Conservation (phyloP, 1,140 invertebrate genomes). For the Drosophila sproati region DNA sequence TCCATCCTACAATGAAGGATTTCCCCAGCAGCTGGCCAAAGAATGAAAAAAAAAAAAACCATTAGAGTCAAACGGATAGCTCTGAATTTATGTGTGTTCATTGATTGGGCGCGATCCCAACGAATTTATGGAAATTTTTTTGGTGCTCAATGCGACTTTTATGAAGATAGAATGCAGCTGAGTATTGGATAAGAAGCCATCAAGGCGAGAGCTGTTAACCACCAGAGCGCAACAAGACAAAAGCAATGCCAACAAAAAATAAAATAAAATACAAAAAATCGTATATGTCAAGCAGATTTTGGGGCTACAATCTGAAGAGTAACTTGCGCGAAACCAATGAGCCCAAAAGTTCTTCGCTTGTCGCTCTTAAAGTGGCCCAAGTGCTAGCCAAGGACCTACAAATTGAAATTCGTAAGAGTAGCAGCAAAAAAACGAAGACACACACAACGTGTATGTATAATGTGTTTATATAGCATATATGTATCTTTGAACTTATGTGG, state of each 20-base stretch:
- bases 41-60: neutral
- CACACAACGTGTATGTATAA: slow-evolving; percentile 22
- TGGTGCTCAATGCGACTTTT: slow-evolving; percentile 66
- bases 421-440: neutral
- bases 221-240: slow-evolving; percentile 41
- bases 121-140: slow-evolving; percentile 75
- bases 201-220: neutral
- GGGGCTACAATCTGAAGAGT: slow-evolving; percentile 12
- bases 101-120: slow-evolving; percentile 61
- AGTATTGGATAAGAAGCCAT: slow-evolving; percentile 21
- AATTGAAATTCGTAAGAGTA: slow-evolving; percentile 46
- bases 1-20: slow-evolving; percentile 16
- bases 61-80: slow-evolving; percentile 59
- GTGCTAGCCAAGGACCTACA: slow-evolving; percentile 40
- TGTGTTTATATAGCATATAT: neutral
- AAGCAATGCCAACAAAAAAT: slow-evolving; percentile 5
- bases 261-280: neutral
- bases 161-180: slow-evolving; percentile 78
- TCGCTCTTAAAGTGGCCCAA: slow-evolving; percentile 62
- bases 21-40: slow-evolving; percentile 20
- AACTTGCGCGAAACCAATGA: slow-evolving; percentile 53
- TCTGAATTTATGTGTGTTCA: slow-evolving; percentile 72
- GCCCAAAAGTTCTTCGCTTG: slow-evolving; percentile 36
- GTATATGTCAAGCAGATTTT: slow-evolving; percentile 24
- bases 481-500: slow-evolving; percentile 29